These are phyloP conservation scores for Schizopygopsis pylzovi DNA, from an alignment of 2,797 vertebrate species.

Conservation along the genomic window DNA sequence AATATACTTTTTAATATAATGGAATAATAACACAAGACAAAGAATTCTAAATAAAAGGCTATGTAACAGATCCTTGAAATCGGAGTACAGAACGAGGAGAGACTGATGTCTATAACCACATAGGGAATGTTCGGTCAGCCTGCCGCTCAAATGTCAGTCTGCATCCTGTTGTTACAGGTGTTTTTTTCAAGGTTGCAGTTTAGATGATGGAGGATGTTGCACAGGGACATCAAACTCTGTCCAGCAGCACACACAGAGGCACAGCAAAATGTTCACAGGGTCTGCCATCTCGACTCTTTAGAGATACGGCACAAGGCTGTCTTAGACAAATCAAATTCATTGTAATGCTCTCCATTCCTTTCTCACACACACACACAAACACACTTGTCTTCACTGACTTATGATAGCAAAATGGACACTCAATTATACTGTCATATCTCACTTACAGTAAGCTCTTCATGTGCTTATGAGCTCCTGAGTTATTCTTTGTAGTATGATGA, in stretches of 20 bases:
- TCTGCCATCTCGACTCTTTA: slow-evolving; percentile 4
- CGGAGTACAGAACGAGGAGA: not conserved
- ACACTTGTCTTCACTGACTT: slow-evolving; percentile 22
- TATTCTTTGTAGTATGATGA: not conserved
- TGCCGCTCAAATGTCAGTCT: slow-evolving; percentile 33
- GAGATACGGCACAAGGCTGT: slow-evolving; percentile 36
- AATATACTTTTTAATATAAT: not conserved
- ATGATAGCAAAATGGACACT: slow-evolving; percentile 26
- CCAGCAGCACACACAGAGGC: slow-evolving; percentile 10
- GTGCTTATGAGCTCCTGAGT: not conserved
- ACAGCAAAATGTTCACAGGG: not conserved
- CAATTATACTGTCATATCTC: slow-evolving; percentile 15
- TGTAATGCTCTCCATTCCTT: slow-evolving; percentile 12
- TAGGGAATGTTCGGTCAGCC: slow-evolving; percentile 1
- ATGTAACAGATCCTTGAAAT: not conserved
- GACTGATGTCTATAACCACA: slow-evolving; percentile 16
- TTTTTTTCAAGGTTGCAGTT: slow-evolving; percentile 25
- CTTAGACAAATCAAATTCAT: slow-evolving; percentile 19
- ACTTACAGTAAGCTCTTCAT: not conserved
- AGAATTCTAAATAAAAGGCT: not conserved
- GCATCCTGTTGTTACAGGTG: slow-evolving; percentile 5
- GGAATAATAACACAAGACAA: not conserved
- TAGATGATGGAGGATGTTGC: slow-evolving; percentile 13
- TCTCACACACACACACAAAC: not conserved
- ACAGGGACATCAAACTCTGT: slow-evolving; percentile 3